These are phyloP conservation scores for Drosophila leonis DNA, from an alignment of 2,888 invertebrate genomes.

Conservation along the genomic window DNA sequence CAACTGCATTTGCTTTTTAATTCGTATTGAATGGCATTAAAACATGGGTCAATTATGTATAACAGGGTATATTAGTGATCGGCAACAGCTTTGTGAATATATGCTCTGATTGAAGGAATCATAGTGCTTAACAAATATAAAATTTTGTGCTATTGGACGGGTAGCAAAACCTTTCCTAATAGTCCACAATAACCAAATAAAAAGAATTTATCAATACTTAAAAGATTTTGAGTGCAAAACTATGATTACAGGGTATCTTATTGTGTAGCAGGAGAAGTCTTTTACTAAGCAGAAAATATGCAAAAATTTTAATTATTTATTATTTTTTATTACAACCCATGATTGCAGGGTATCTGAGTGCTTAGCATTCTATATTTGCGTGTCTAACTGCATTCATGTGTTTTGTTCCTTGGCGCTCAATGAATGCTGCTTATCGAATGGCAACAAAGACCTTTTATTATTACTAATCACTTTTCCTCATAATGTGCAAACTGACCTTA, in stretches of 20 bases:
- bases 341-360: background rate
- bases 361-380: background rate
- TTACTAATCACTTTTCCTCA: constrained; percentile 9
- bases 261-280: background rate
- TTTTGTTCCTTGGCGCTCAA: background rate
- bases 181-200: background rate
- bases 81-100: background rate
- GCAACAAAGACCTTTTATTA: constrained; percentile 27
- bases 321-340: background rate
- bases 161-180: too few relatives aligned
- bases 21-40: background rate
- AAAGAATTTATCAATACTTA: too few relatives aligned
- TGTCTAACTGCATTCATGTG: background rate
- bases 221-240: too few relatives aligned
- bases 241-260: background rate
- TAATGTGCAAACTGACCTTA: constrained; percentile 34
- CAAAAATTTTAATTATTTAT: background rate
- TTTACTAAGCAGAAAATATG: background rate
- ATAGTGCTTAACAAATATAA: background rate
- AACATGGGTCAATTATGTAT: too few relatives aligned
- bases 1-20: background rate
- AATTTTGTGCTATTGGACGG: too few relatives aligned
- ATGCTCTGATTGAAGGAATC: background rate
- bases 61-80: background rate
- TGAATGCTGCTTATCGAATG: constrained; percentile 2